phyloP scores from a whole-genome alignment of 2,888 invertebrate genomes.

The Corythucha ciliata region DNA sequence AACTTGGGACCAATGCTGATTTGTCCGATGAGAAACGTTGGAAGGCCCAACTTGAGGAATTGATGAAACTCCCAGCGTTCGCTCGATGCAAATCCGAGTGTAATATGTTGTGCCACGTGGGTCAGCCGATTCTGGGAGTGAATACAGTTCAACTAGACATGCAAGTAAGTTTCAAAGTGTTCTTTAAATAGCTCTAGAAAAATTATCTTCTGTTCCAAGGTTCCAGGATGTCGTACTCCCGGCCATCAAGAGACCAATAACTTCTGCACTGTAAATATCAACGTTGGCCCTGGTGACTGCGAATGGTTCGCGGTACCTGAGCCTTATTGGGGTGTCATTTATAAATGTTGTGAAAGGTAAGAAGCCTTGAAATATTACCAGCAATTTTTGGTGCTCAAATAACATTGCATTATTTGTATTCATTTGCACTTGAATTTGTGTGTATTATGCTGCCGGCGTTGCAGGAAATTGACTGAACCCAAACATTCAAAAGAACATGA shows the following conservation, averaged over 20 bases:
- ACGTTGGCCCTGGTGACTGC: constrained; percentile 99
- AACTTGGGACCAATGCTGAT: constrained; percentile 98
- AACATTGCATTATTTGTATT: background rate
- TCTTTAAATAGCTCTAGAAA: no score
- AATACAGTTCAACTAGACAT: constrained; percentile 98
- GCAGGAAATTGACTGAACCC: no score
- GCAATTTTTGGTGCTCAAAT: background rate
- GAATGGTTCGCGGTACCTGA: constrained; percentile 99
- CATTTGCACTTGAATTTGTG: no score
- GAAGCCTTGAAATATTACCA: constrained; percentile 13
- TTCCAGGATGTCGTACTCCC: constrained; percentile 81
- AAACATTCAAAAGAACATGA: no score
- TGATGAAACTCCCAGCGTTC: constrained; percentile 94
- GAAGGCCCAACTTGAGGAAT: constrained; percentile 84
- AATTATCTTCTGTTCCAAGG: constrained; percentile 42
- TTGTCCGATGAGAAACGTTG: constrained; percentile 96
- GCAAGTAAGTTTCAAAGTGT: constrained; percentile 65
- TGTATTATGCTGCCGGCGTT: no score
- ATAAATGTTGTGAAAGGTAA: constrained; percentile 75
- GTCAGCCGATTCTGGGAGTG: constrained; percentile 97
- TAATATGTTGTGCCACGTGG: constrained; percentile 97
- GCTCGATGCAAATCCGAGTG: constrained; percentile 94
- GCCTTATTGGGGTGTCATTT: constrained; percentile 94
- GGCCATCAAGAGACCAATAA: constrained; percentile 99
- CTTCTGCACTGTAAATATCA: constrained; percentile 97